phyloP scores from a whole-genome alignment of 35 echinoderm and acorn worm genomes.

The Acanthaster planci region DNA sequence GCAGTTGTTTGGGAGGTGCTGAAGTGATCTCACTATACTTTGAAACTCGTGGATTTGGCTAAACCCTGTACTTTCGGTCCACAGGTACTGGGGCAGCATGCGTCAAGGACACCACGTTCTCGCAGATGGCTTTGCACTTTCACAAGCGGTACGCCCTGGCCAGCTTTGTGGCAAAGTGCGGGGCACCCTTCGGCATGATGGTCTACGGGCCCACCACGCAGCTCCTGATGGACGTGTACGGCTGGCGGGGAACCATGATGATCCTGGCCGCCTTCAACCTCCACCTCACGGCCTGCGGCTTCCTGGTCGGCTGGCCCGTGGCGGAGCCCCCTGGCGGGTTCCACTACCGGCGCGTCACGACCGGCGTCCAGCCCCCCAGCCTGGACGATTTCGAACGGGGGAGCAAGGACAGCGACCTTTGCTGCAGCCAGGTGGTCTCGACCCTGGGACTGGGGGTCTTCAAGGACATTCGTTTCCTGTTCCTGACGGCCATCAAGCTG shows the following conservation, averaged over 20 bases:
- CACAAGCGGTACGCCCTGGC: background rate
- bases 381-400: background rate
- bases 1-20: too few species aligned
- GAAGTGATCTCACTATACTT: too few species aligned
- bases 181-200: constrained; percentile 6
- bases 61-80: too few species aligned
- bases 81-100: constrained; percentile 6
- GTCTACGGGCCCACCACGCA: background rate
- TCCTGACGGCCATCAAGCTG: background rate
- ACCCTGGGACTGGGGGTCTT: background rate
- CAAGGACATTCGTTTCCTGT: background rate
- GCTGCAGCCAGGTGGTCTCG: constrained; percentile 3
- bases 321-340: background rate
- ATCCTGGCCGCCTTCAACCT: background rate
- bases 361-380: background rate
- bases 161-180: background rate
- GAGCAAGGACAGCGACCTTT: background rate
- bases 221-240: background rate
- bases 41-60: too few species aligned
- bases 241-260: constrained; percentile 6
- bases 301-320: background rate
- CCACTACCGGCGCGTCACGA: background rate
- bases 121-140: constrained; percentile 19
- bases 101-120: background rate
- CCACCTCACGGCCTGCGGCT: background rate